Percentiles rank a stretch among this genome's conserved stretches.
Conservation (phyloP, 2,888 invertebrate genomes). For the Thymelicus lineola region DNA sequence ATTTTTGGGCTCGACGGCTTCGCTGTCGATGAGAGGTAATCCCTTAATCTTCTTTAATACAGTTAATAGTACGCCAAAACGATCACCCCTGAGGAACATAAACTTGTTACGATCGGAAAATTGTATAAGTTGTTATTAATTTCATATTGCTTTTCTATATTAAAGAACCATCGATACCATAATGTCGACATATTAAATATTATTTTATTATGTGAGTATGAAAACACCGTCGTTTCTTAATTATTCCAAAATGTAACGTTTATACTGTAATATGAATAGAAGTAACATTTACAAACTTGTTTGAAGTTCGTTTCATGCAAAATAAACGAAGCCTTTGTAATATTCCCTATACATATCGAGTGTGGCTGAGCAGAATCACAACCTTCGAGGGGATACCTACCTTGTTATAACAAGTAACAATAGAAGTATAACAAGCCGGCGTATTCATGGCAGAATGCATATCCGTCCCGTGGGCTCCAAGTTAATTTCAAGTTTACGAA, state of each 20-base stretch:
- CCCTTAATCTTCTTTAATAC: conserved; percentile 25
- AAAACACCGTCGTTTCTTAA: neutral
- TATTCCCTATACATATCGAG: conserved; percentile 35
- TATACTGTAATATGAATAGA: conserved; percentile 9
- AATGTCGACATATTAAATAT: no score
- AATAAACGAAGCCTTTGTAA: conserved; percentile 31
- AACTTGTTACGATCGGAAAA: neutral
- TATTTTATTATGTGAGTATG: no score
- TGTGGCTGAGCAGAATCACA: conserved; percentile 31
- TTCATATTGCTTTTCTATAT: neutral
- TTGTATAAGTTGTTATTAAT: neutral
- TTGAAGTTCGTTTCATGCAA: conserved; percentile 34
- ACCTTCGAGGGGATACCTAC: conserved; percentile 38
- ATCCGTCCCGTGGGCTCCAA: conserved; percentile 67
- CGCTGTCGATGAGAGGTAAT: conserved; percentile 14
- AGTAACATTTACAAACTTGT: conserved; percentile 28
- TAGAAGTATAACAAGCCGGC: conserved; percentile 48
- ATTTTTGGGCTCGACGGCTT: conserved; percentile 31
- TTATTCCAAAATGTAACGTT: neutral
- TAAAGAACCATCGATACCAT: no score
- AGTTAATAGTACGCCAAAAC: conserved; percentile 1
- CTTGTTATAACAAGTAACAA: conserved; percentile 52
- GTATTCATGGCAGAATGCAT: conserved; percentile 58
- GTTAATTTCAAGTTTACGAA: conserved; percentile 81
- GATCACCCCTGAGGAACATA: neutral